Evolutionary conservation across 2,888 invertebrate genomes (phyloP).

Genomic region (Stenolophus ochropezus): DNA sequence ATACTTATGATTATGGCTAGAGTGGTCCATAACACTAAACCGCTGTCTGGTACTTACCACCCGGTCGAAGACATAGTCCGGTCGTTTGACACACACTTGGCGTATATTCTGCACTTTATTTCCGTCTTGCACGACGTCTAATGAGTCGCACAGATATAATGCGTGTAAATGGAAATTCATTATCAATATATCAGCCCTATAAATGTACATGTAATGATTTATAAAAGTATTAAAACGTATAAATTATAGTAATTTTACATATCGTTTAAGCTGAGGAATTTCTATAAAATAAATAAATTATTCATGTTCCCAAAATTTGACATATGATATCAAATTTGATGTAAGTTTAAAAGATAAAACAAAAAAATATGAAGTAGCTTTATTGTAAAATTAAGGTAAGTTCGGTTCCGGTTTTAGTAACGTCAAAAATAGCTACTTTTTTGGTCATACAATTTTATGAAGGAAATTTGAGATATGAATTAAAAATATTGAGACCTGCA

Average conservation of each 20-base stretch:
- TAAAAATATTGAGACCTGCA: background rate
- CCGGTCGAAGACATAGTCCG: background rate
- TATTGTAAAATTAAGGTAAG: no score
- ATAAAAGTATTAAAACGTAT: no score
- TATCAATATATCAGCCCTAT: background rate
- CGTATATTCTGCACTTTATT: slow-evolving; percentile 29
- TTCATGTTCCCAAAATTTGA: no score
- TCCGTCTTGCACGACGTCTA: background rate
- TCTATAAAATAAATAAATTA: no score
- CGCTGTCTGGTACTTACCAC: background rate
- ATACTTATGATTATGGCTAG: background rate
- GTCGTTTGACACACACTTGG: slow-evolving; percentile 10
- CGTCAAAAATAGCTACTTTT: no score
- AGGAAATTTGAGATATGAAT: background rate
- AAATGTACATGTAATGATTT: background rate
- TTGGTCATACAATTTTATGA: background rate
- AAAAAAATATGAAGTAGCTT: no score
- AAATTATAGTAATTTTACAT: no score
- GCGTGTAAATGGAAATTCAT: background rate
- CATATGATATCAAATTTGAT: no score
- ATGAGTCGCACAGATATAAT: slow-evolving; percentile 13
- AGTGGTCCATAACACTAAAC: background rate
- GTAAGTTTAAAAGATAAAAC: no score
- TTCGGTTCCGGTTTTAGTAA: no score
- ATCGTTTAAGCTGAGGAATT: no score